These are phyloP conservation scores for Gambelia wislizenii DNA, from an alignment of 2,797 vertebrate species.

Conservation along the genomic window DNA sequence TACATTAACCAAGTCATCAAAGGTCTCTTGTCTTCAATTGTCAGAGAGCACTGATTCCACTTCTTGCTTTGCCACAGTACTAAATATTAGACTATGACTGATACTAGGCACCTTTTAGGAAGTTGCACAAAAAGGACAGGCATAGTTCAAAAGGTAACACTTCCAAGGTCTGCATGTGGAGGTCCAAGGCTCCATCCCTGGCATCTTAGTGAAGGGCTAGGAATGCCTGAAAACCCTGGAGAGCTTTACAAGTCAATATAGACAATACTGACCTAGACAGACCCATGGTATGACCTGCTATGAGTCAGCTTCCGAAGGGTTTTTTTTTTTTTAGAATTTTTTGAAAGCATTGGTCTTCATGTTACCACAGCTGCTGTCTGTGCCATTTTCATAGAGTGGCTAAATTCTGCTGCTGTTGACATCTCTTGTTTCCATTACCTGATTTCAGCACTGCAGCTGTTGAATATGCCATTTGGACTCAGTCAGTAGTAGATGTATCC, in stretches of 20 bases:
- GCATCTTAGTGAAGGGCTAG: not conserved
- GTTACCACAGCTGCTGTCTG: not conserved
- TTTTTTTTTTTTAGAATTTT: not conserved
- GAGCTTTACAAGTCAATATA: not conserved
- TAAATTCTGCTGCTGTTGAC: not conserved
- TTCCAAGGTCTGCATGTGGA: no score
- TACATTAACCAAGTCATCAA: constrained; percentile 3
- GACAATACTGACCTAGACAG: not conserved
- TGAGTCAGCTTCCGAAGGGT: no score
- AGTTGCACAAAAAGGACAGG: not conserved
- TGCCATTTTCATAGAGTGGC: not conserved
- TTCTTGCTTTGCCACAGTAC: not conserved
- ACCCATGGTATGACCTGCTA: not conserved
- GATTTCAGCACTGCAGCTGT: constrained; percentile 13
- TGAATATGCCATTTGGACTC: constrained; percentile 23
- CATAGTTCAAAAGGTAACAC: no score
- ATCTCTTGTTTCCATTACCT: not conserved
- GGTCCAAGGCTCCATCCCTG: not conserved
- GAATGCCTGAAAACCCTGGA: not conserved
- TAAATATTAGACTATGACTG: not conserved
- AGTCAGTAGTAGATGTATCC: not conserved
- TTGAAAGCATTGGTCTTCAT: not conserved
- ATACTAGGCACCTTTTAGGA: not conserved
- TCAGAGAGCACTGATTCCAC: not conserved
- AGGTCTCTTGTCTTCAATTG: not conserved